phyloP scores from a whole-genome alignment of 2,888 invertebrate species.

The Melanostoma mellinum region DNA sequence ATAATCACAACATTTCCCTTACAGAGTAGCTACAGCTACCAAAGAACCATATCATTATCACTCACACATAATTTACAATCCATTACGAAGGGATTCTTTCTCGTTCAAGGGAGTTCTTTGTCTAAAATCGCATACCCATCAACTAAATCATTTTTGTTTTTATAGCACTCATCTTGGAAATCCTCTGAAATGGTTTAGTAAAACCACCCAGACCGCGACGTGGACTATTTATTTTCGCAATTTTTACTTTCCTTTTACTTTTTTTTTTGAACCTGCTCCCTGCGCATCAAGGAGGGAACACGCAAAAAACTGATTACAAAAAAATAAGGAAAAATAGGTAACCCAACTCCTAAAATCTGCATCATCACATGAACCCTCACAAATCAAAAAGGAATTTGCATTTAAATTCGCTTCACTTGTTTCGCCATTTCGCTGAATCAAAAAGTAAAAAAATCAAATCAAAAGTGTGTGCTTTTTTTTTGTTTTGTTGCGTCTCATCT shows the following conservation, averaged over 20 bases:
- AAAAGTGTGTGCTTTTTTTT: conserved; percentile 23
- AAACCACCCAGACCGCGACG: not conserved
- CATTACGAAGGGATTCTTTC: conserved; percentile 31
- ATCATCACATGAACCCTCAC: conserved; percentile 36
- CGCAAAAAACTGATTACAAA: conserved; percentile 46
- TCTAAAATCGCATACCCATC: conserved; percentile 16
- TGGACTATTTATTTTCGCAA: not conserved
- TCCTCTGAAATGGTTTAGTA: conserved; percentile 12
- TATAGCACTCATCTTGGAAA: conserved; percentile 23
- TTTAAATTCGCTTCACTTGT: conserved; percentile 61
- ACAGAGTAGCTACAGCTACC: not conserved
- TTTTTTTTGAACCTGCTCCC: conserved; percentile 7
- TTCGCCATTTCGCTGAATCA: conserved; percentile 48
- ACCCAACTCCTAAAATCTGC: conserved; percentile 13
- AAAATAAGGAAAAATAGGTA: not conserved
- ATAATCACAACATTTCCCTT: no score
- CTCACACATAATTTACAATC: conserved; percentile 56
- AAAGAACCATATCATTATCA: conserved; percentile 53
- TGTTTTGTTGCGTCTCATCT: not conserved
- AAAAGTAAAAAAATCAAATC: conserved; percentile 57
- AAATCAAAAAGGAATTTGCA: conserved; percentile 59
- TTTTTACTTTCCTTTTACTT: not conserved
- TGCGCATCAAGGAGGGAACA: not conserved
- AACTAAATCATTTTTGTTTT: conserved; percentile 48
- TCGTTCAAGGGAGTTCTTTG: not conserved